phyloP scores from a whole-genome alignment of 2,888 invertebrate species.

The Catotricha subobsoleta region DNA sequence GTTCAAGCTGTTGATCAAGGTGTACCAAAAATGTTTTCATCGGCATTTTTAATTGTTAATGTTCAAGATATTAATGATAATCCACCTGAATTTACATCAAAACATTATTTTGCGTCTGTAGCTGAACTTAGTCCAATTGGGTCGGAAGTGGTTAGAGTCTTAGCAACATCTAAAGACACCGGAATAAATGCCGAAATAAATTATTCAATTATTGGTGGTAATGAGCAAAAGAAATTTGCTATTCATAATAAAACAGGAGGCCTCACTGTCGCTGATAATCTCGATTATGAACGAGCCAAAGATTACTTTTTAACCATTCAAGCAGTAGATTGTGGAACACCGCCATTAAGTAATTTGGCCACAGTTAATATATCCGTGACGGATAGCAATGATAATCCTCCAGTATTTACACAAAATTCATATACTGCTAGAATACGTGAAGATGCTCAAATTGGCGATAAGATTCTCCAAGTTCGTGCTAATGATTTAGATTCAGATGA shows the following conservation, averaged over 20 bases:
- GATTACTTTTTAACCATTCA: slow-evolving; percentile 78
- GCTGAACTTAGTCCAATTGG: slow-evolving; percentile 63
- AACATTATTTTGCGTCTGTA: slow-evolving; percentile 57
- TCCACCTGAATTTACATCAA: slow-evolving; percentile 81
- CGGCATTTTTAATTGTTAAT: slow-evolving; percentile 53
- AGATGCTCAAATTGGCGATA: slow-evolving; percentile 53
- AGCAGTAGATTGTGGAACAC: slow-evolving; percentile 75
- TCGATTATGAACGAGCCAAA: slow-evolving; percentile 75
- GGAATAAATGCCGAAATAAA: slow-evolving; percentile 86
- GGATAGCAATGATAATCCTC: slow-evolving; percentile 79
- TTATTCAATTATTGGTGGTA: slow-evolving; percentile 74
- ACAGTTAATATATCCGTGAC: slow-evolving; percentile 68
- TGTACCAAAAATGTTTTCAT: slow-evolving; percentile 47
- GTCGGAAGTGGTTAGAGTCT: slow-evolving; percentile 62
- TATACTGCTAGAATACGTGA: slow-evolving; percentile 64
- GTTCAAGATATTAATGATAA: slow-evolving; percentile 87
- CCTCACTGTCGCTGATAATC: slow-evolving; percentile 52
- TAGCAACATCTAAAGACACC: slow-evolving; percentile 82
- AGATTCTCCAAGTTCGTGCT: slow-evolving; percentile 59
- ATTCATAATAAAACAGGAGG: slow-evolving; percentile 58
- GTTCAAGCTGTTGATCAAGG: slow-evolving; percentile 75
- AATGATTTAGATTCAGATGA: slow-evolving; percentile 67
- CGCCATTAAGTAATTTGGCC: slow-evolving; percentile 76
- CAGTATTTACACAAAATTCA: slow-evolving; percentile 56
- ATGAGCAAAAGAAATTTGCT: slow-evolving; percentile 69